These are phyloP conservation scores for Cydia pomonella DNA, from an alignment of 1,140 invertebrate species.

Conservation along the genomic window DNA sequence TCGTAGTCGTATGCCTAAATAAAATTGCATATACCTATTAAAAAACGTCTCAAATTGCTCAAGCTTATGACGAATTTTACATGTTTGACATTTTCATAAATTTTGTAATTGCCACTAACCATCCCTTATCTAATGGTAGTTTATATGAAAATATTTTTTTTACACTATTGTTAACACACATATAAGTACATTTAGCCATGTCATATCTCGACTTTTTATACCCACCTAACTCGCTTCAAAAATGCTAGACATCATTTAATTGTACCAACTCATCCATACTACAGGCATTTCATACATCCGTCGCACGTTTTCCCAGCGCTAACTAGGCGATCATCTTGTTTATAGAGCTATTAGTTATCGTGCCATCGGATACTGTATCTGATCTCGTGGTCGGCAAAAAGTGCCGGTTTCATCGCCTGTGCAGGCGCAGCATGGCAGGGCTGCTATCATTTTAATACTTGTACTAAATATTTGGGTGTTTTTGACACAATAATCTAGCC, in stretches of 20 bases:
- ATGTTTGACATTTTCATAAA: no score
- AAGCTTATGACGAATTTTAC: no score
- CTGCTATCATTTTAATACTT: background rate
- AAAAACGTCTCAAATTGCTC: no score
- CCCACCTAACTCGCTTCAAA: background rate
- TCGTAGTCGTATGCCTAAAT: no score
- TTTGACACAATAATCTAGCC: background rate
- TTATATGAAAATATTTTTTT: background rate
- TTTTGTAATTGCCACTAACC: no score
- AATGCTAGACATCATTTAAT: conserved; percentile 17
- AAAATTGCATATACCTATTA: no score
- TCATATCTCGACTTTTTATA: background rate
- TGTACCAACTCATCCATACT: conserved; percentile 27
- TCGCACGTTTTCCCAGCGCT: conserved; percentile 50
- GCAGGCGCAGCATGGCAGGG: background rate
- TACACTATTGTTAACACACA: background rate
- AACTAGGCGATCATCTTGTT: conserved; percentile 69
- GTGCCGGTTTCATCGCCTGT: conserved; percentile 61
- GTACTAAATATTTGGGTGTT: background rate
- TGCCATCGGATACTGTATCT: conserved; percentile 63
- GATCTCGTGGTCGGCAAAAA: conserved; percentile 55
- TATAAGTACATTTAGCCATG: background rate
- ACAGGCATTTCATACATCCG: conserved; percentile 29
- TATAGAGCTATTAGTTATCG: conserved; percentile 72
- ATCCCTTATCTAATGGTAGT: no score